phyloP scores from a whole-genome alignment of 2,113 vertebrate genomes.

The Scomber japonicus region DNA sequence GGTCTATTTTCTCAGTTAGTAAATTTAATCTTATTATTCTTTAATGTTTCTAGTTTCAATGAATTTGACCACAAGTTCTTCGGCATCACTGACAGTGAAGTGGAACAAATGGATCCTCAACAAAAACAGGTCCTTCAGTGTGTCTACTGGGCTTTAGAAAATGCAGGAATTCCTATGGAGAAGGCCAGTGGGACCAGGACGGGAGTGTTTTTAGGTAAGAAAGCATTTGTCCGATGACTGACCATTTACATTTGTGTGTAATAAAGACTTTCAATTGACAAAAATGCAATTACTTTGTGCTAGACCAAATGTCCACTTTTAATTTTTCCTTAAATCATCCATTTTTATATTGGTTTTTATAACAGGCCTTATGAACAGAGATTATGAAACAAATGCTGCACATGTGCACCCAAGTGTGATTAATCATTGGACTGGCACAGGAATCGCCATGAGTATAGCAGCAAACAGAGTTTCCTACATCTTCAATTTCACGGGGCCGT shows the following conservation, averaged over 20 bases:
- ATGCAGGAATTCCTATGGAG: constrained; percentile 88
- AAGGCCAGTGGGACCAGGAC: constrained; percentile 86
- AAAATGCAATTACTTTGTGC: no score
- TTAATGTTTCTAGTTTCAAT: constrained; percentile 82
- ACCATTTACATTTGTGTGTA: not conserved
- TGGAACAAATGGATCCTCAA: constrained; percentile 87
- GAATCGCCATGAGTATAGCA: constrained; percentile 87
- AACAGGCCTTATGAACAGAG: constrained; percentile 90
- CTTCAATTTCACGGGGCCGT: constrained; percentile 93
- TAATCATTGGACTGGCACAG: constrained; percentile 87
- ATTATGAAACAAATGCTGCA: constrained; percentile 82
- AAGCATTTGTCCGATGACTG: not conserved
- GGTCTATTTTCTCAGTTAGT: not conserved
- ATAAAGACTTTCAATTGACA: no score
- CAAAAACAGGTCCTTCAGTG: constrained; percentile 89
- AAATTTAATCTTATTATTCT: not conserved
- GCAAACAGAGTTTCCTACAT: constrained; percentile 90
- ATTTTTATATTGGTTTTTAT: constrained; percentile 27
- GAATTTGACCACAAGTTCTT: constrained; percentile 89
- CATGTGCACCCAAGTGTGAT: constrained; percentile 73
- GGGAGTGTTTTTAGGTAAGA: constrained; percentile 87
- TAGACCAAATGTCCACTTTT: no score
- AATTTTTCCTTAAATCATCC: no score
- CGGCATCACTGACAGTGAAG: constrained; percentile 86
- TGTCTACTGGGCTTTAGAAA: constrained; percentile 88